Conservation (phyloP, 2,888 invertebrate genomes). For the Eucera pruinosa region DNA sequence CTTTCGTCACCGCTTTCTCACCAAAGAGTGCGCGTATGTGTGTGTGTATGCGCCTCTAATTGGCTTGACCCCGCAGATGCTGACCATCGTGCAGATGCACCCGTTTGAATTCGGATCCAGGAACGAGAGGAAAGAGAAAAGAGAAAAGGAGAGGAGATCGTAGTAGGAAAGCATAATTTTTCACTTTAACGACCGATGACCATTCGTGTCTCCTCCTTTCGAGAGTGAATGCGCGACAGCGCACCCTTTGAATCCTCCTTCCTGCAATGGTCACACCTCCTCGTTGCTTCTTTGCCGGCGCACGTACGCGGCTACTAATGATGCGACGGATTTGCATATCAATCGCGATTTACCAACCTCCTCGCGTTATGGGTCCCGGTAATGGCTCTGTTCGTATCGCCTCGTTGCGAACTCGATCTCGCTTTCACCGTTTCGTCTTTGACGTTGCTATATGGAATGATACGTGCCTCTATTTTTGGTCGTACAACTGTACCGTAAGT, state of each 20-base stretch:
- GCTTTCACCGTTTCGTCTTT: slow-evolving; percentile 50
- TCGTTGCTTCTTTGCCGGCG: slow-evolving; percentile 66
- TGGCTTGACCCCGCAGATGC: slow-evolving; percentile 76
- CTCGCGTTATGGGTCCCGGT: slow-evolving; percentile 47
- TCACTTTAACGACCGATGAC: slow-evolving; percentile 81
- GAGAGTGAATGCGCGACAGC: slow-evolving; percentile 68
- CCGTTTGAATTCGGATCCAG: slow-evolving; percentile 74
- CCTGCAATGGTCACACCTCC: slow-evolving; percentile 77
- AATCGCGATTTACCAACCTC: slow-evolving; percentile 74
- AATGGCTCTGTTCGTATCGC: slow-evolving; percentile 48
- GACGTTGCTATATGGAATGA: slow-evolving; percentile 28
- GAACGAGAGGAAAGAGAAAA: slow-evolving; percentile 4
- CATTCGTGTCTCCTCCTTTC: slow-evolving; percentile 68
- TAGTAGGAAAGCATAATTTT: slow-evolving; percentile 79
- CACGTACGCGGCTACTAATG: slow-evolving; percentile 73
- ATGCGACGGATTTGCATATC: slow-evolving; percentile 80
- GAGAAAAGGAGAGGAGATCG: slow-evolving; percentile 55
- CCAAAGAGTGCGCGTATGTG: slow-evolving; percentile 47
- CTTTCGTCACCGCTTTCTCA: slow-evolving; percentile 64
- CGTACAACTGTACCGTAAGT: slow-evolving; percentile 17
- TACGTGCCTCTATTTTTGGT: slow-evolving; percentile 28
- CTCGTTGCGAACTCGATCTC: slow-evolving; percentile 33
- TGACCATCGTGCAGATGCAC: slow-evolving; percentile 75
- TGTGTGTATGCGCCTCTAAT: slow-evolving; percentile 74
- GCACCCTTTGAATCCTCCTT: slow-evolving; percentile 72